Percentiles rank a stretch among this genome's conserved stretches.
Evolutionary conservation across 2,113 vertebrate species (phyloP).

Genomic region (Cyprinus carpio): DNA sequence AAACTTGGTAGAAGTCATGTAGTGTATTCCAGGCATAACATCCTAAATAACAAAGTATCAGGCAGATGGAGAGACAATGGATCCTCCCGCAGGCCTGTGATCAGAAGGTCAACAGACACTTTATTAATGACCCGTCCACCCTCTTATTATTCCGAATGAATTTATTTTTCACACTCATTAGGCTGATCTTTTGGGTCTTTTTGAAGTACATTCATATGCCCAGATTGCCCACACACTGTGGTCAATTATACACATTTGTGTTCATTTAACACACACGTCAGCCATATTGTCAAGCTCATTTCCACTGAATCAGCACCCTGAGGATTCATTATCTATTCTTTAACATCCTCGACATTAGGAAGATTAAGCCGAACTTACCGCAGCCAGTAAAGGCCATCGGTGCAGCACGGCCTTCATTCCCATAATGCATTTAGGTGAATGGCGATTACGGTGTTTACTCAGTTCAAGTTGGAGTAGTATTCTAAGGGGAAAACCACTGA

Average conservation of each 20-base stretch:
- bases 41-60: background rate
- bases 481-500: constrained; percentile 45
- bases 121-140: constrained; percentile 33
- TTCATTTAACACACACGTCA: constrained; percentile 20
- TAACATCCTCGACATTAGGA: constrained; percentile 70
- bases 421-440: constrained; percentile 29
- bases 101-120: constrained; percentile 15
- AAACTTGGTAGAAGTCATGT: background rate
- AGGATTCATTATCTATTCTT: constrained; percentile 71
- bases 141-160: constrained; percentile 12
- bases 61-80: background rate
- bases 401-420: constrained; percentile 24
- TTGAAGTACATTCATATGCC: constrained; percentile 19
- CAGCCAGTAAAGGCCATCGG: constrained; percentile 51
- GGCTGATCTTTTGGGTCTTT: constrained; percentile 37
- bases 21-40: no score
- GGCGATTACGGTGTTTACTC: constrained; percentile 56
- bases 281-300: constrained; percentile 63
- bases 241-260: constrained; percentile 27
- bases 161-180: constrained; percentile 42
- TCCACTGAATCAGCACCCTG: constrained; percentile 69
- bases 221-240: constrained; percentile 33
- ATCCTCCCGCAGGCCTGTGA: background rate
- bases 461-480: constrained; percentile 43
- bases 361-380: constrained; percentile 59